phyloP scores from a whole-genome alignment of 2,797 vertebrate species.

The Malacoraja senta region DNA sequence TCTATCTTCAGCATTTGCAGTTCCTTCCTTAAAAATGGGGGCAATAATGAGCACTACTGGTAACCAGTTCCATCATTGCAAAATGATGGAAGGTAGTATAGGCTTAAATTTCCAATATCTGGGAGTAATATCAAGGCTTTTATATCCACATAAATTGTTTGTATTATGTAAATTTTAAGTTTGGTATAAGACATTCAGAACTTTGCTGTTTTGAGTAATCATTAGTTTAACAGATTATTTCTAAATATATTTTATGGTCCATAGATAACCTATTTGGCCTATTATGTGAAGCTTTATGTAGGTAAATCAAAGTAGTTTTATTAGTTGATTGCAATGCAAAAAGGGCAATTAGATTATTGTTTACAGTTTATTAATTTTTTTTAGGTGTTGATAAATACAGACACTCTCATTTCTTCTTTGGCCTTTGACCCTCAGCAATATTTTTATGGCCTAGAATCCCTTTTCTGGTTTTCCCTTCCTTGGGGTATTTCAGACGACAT shows the following conservation, averaged over 20 bases:
- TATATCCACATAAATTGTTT: not conserved
- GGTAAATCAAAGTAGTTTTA: not conserved
- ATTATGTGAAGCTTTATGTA: not conserved
- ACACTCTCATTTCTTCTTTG: not conserved
- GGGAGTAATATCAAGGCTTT: not conserved
- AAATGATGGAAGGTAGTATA: not conserved
- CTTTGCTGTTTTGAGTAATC: not conserved
- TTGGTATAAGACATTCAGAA: not conserved
- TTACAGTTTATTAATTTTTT: not conserved
- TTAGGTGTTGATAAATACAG: not conserved
- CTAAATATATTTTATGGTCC: not conserved
- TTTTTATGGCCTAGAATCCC: not conserved
- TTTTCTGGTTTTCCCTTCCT: not conserved
- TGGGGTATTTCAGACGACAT: not conserved
- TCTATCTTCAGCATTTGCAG: no score
- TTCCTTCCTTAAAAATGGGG: no score
- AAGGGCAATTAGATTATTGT: not conserved
- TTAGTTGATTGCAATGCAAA: not conserved
- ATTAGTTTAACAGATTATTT: not conserved
- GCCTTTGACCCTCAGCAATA: not conserved
- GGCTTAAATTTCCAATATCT: not conserved
- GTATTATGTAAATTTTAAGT: not conserved
- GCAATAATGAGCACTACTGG: not conserved
- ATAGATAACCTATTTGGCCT: not conserved
- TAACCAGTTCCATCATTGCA: not conserved